Base-by-base conservation (phyloP, 2,113 vertebrate species). In the Phaethornis superciliosus region DNA sequence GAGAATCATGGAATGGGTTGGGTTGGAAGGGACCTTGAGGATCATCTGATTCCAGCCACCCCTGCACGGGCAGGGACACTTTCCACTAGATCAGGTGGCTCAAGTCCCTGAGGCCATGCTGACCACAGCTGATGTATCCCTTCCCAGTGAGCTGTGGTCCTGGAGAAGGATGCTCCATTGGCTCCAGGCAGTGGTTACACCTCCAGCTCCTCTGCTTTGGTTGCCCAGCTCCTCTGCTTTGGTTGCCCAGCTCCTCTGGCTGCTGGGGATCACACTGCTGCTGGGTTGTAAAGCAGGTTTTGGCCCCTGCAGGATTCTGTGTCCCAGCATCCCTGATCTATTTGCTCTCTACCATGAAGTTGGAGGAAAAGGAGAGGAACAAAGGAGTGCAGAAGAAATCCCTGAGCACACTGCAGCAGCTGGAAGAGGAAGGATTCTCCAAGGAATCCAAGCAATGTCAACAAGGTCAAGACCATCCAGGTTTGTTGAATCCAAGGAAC, bases 331-430 rank as follows among this genome's bases (percentile, higher is more conserved):
- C 72, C 6, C 35, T 44, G 33, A 21, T 40, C 22, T 0, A 1
- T 77, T 54, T 83, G 42, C 77, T 68, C 49, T 69, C 54, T 85
- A 10, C 51, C 26, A 23, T 3, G 1, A 68, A 76, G 3, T 30
- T 92, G 65, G 65, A 97, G 97, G 98, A 98, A 52, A 97, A 75
- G 90, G 96, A 97, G 68, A 93, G 83, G 91, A 95, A 67, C 81
- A 94, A 47, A 68, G 89, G 49, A 67, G 86, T 67, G 15, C 96
- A 97, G 49, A 97, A 97, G 95, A 97, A 97, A 60, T 96, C 95
- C 52, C 75, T 97, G 95, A 85, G 75, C 18, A 27, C 76, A 0
- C 89, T 94, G 92, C 94, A 96, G 91, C 94, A 94, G 83, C 94
- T 96, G 35, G 94, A 97, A 59, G 88, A 94, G 52, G 49, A 42